These are phyloP conservation scores for Chymomyza amoena DNA, from an alignment of 2,888 invertebrate species.

Conservation along the genomic window DNA sequence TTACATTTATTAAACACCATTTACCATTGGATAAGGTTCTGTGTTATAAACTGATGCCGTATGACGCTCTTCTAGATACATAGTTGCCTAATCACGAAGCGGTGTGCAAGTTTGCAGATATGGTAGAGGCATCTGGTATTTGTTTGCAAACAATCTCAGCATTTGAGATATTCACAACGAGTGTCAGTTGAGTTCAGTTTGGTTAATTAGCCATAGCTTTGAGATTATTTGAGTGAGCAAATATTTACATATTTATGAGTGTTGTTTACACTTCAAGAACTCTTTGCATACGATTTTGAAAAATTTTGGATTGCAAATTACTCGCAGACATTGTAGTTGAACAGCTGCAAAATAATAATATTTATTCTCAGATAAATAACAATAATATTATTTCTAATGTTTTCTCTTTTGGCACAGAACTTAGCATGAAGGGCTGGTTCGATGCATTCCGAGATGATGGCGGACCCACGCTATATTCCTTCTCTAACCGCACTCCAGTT, in stretches of 20 bases:
- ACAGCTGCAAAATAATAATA: background rate
- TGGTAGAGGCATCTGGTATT: slow-evolving; percentile 31
- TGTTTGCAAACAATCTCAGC: background rate
- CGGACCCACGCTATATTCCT: slow-evolving; percentile 96
- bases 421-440: slow-evolving; percentile 95
- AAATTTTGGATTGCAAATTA: slow-evolving; percentile 16
- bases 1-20: background rate
- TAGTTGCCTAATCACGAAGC: background rate
- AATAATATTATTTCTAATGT: background rate
- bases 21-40: too few species aligned
- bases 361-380: background rate
- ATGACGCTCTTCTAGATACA: background rate
- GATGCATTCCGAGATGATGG: slow-evolving; percentile 98
- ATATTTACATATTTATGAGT: slow-evolving; percentile 24
- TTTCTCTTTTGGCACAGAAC: slow-evolving; percentile 7
- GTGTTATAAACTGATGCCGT: slow-evolving; percentile 23
- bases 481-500: slow-evolving; percentile 96
- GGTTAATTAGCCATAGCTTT: slow-evolving; percentile 3
- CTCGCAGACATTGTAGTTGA: background rate
- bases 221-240: slow-evolving; percentile 44
- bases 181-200: background rate
- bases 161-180: background rate
- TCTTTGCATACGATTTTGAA: too few species aligned
- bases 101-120: too few species aligned
- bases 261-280: too few species aligned